A percentile compares a stretch with the other conserved stretches of the same genome.
phyloP scores from a whole-genome alignment of 2,797 vertebrate genomes.

The Epinephelus coioides region DNA sequence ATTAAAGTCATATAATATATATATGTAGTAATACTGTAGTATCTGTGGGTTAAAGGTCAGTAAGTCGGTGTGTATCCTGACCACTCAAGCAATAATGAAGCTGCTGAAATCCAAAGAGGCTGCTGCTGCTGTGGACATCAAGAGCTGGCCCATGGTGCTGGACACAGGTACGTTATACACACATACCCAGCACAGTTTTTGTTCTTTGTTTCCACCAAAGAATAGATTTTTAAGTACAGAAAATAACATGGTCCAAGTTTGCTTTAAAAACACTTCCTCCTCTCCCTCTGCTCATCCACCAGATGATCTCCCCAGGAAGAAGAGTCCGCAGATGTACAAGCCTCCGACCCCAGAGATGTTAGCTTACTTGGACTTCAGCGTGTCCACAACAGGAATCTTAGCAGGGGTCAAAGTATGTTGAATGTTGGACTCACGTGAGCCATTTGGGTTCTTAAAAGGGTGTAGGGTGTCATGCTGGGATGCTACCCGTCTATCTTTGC shows the following conservation, averaged over 20 bases:
- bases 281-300: constrained; percentile 15
- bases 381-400: constrained; percentile 96
- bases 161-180: constrained; percentile 89
- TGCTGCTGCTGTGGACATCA: constrained; percentile 92
- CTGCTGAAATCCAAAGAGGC: constrained; percentile 97
- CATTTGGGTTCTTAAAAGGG: background rate
- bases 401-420: constrained; percentile 94
- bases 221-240: background rate
- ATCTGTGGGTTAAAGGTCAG: constrained; percentile 90
- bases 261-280: background rate
- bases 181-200: background rate
- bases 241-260: background rate
- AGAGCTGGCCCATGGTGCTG: constrained; percentile 94
- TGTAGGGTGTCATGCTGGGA: background rate
- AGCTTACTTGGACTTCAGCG: constrained; percentile 98
- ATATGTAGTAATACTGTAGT: constrained; percentile 22
- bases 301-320: constrained; percentile 97
- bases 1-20: background rate
- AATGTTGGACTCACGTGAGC: background rate
- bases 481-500: background rate
- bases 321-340: constrained; percentile 90
- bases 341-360: constrained; percentile 93
- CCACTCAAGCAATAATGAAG: constrained; percentile 96
- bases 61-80: constrained; percentile 95
- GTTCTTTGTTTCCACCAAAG: background rate